These are phyloP conservation scores for Trinorchestia longiramus DNA, from an alignment of 1,140 invertebrate species.

Conservation along the genomic window DNA sequence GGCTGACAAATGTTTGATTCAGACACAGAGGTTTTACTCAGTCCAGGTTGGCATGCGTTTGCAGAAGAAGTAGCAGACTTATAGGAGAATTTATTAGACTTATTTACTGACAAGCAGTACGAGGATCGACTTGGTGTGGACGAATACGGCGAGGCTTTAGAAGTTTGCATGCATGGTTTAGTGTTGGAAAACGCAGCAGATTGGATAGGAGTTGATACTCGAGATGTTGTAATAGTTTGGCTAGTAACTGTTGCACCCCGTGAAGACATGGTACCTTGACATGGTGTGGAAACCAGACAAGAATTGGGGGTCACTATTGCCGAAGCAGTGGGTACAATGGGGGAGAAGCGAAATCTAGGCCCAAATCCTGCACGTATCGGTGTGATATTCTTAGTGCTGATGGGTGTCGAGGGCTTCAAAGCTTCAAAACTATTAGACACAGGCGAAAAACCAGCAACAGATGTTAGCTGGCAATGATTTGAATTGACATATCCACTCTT, in stretches of 20 bases:
- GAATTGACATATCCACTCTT: not conserved
- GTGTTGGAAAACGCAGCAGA: not conserved
- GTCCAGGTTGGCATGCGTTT: not conserved
- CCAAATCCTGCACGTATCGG: not conserved
- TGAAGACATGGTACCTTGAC: not conserved
- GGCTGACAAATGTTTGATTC: not conserved
- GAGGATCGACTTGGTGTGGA: not conserved
- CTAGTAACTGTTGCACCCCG: not conserved
- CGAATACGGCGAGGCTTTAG: not conserved
- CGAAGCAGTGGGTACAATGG: not conserved
- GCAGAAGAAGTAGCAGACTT: not conserved
- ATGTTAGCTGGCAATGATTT: not conserved
- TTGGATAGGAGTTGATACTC: not conserved
- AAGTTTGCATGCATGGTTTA: not conserved
- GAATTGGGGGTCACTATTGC: not conserved
- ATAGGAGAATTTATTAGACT: not conserved
- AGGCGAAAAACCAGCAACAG: not conserved
- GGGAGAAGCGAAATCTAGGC: conserved; percentile 14
- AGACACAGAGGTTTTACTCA: not conserved
- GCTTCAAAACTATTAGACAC: not conserved
- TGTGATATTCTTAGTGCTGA: not conserved
- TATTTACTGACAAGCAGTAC: not conserved
- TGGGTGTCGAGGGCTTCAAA: not conserved
- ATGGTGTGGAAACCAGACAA: not conserved
- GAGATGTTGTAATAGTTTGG: not conserved